Evolutionary conservation across 2,113 vertebrate species (phyloP), one percentile per base, ranked within the genome.

Genomic region (Pollachius pollachius): DNA sequence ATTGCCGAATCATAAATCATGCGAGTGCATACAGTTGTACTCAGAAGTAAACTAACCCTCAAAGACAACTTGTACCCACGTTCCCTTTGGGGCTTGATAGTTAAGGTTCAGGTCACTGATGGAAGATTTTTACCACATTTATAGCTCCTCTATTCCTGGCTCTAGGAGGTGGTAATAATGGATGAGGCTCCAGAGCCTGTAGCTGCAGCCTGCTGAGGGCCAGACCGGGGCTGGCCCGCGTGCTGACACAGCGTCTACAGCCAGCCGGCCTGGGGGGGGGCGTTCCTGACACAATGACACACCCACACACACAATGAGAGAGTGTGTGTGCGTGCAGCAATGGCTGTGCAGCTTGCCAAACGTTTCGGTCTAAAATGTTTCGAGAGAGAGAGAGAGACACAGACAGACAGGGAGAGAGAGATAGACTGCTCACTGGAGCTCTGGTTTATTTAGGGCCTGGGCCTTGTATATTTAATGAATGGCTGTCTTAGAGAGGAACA

Each of bases 381-480:
- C 76, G 27, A 4, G 27, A 4, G 27, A 27, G 27, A 27, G 27
- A 4, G 27, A 4, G 27, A 4, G 27, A 4, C 2, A 4, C 2
- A 4, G 27, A 4, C 2, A 4, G 37, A 6, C 3, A 6, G 37
- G 8, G 12, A 9, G 41, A 9, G 41, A 48, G 41, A 9, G 41
- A 9, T 72, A 76, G 72, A 71, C 72, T 63, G 76, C 70, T 81
- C 65, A 71, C 78, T 77, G 69, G 74, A 54, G 74, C 81, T 75
- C 63, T 57, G 76, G 81, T 83, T 84, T 90, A 90, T 91, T 90
- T 91, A 89, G 85, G 85, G 85, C 84, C 84, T 75, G 79, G 41
- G 79, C 66, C 75, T 81, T 90, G 81, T 90, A 90, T 90, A 88
- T 90, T 91, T 91, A 86, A 91, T 91, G 86, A 89, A 70, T 67